Conservation (phyloP, 1,140 invertebrate species). For the Reticulitermes speratus region DNA sequence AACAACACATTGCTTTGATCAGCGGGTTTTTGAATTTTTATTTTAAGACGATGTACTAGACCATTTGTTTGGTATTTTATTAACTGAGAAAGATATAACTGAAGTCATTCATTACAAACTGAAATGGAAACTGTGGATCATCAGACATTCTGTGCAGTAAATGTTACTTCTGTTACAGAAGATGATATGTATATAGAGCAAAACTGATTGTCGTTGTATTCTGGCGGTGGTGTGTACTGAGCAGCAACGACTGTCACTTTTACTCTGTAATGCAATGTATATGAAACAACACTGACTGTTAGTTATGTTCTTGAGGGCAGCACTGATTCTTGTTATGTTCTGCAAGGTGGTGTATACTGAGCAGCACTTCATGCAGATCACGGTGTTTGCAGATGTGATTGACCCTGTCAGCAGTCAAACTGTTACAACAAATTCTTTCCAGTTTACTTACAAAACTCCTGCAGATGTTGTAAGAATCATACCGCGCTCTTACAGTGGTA, state of each 20-base stretch:
- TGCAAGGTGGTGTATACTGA: conserved; percentile 66
- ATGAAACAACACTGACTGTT: not conserved
- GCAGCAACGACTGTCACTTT: not conserved
- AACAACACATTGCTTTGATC: too few relatives aligned
- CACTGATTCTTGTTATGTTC: not conserved
- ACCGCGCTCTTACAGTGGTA: conserved; percentile 69
- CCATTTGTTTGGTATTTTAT: not conserved
- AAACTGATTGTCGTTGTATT: too few relatives aligned
- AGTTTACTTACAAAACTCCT: conserved; percentile 66
- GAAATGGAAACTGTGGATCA: too few relatives aligned
- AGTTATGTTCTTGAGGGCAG: not conserved
- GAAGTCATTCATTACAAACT: too few relatives aligned
- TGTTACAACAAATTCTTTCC: conserved; percentile 73
- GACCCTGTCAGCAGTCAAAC: conserved; percentile 57
- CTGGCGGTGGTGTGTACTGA: too few relatives aligned
- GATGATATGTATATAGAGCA: too few relatives aligned
- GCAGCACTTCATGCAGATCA: conserved; percentile 61
- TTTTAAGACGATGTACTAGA: not conserved
- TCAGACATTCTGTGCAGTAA: too few relatives aligned
- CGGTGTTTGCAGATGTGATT: conserved; percentile 68
- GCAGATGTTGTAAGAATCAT: conserved; percentile 57
- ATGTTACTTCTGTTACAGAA: too few relatives aligned
- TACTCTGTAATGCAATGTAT: not conserved
- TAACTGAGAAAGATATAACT: too few relatives aligned
- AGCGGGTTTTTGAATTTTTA: too few relatives aligned